Base-by-base conservation (phyloP, 2,113 vertebrate species). In the Oenanthe oenanthe region DNA sequence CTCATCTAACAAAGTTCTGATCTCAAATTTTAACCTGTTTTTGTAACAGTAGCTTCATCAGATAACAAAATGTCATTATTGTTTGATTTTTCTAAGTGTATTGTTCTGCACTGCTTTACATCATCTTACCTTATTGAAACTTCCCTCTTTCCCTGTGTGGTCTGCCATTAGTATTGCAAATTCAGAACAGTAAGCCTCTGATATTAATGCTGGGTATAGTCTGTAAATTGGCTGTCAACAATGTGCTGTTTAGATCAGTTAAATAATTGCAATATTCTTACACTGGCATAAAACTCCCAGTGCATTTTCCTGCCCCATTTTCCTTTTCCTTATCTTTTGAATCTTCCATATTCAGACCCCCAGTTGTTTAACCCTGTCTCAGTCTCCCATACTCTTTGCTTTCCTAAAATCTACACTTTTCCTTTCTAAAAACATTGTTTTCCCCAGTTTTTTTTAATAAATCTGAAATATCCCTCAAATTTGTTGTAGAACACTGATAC, bases 401-500 rank as follows among this genome's bases (percentile, higher is more conserved):
- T 36, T 79, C 94, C 92, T 88, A 48, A 96, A 91, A 40, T 80
- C 77, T 45, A 26, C 5, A 24, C 53, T 93, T 89, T 77, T 84
- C 83, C 85, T 88, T 90, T 53, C 76, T 50, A 89, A 89, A 92
- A 93, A 3, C 58, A 70, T 94, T 88, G 74, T 94, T 93, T 87
- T 43, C 54, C 65, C 72, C 73, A 40, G 56, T 21, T 47, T 68
- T 62, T 66, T 36, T 28, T 8, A 14, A 56, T 79, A 45, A 68
- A 72, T 92, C 90, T 95, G 91, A 96, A 89, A 62, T 92, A 87
- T 92, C 94, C 92, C 87, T 96, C 92, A 93, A 4, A 79, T 90
- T 92, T 95, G 15, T 81, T 97, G 91, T 96, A 93, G 97, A 96
- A 83, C 92, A 65, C 94, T 97, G 97, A 97, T 96, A 89, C 28